These are phyloP conservation scores for Eptatretus burgeri DNA, from an alignment of 2,113 vertebrate genomes.

Conservation along the genomic window DNA sequence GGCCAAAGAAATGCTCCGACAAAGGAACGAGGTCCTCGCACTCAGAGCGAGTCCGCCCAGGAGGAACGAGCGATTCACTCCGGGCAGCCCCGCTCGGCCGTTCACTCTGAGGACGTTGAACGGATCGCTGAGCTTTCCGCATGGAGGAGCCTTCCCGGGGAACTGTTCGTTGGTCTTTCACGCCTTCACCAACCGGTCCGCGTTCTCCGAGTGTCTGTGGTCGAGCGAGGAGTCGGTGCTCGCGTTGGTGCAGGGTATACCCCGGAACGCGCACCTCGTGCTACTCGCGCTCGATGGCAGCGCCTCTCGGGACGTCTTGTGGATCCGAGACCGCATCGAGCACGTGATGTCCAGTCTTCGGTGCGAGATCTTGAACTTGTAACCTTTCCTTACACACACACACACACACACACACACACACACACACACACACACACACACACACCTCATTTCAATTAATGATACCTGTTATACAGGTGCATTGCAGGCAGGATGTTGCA, in stretches of 20 bases:
- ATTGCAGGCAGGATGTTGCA: no score
- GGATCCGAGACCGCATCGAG: slow-evolving; percentile 25
- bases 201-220: slow-evolving; percentile 27
- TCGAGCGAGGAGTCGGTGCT: slow-evolving; percentile 16
- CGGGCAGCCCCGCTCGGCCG: slow-evolving; percentile 15
- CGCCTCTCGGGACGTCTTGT: slow-evolving; percentile 16
- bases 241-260: slow-evolving; percentile 17
- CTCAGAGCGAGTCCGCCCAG: not conserved
- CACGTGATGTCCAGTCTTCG: slow-evolving; percentile 15
- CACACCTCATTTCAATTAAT: no score
- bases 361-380: not conserved
- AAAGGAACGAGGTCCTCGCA: not conserved
- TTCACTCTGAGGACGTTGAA: slow-evolving; percentile 21
- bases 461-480: no score
- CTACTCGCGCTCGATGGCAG: slow-evolving; percentile 26
- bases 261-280: slow-evolving; percentile 15
- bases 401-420: no score
- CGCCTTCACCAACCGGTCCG: slow-evolving; percentile 28
- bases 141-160: not conserved
- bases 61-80: slow-evolving; percentile 13
- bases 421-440: no score
- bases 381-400: not conserved
- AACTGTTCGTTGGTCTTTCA: slow-evolving; percentile 18
- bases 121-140: slow-evolving; percentile 18
- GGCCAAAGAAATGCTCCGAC: no score